phyloP scores from a whole-genome alignment of 2,888 invertebrate species.

The Odiellus spinosus region DNA sequence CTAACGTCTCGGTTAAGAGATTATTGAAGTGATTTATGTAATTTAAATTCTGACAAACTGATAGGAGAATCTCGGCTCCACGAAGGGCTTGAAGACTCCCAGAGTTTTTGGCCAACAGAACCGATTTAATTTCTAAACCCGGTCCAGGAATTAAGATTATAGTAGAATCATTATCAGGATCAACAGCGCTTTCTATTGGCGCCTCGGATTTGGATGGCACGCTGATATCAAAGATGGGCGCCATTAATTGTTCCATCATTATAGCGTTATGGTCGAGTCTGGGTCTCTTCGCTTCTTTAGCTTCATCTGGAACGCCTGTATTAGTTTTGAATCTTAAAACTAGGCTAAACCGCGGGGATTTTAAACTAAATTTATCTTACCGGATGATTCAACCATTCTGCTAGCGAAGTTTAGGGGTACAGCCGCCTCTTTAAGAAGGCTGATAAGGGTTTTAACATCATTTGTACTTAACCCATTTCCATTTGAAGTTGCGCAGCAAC shows the following conservation, averaged over 20 bases:
- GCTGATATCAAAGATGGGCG: slow-evolving; percentile 37
- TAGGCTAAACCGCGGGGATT: slow-evolving; percentile 8
- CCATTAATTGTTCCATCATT: slow-evolving; percentile 54
- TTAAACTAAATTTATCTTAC: slow-evolving; percentile 23
- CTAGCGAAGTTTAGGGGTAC: slow-evolving; percentile 37
- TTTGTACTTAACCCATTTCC: slow-evolving; percentile 51
- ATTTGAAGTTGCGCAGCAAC: slow-evolving; percentile 45
- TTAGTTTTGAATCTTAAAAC: slow-evolving; percentile 4
- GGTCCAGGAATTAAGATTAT: slow-evolving; percentile 24
- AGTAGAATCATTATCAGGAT: slow-evolving; percentile 25
- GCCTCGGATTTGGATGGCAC: slow-evolving; percentile 10
- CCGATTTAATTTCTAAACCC: slow-evolving; percentile 31
- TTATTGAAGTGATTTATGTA: slow-evolving; percentile 44
- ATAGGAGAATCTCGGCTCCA: slow-evolving; percentile 62
- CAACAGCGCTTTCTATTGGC: slow-evolving; percentile 14
- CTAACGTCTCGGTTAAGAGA: slow-evolving; percentile 45
- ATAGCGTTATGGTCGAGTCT: slow-evolving; percentile 51
- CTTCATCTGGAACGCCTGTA: slow-evolving; percentile 39
- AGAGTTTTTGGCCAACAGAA: slow-evolving; percentile 60
- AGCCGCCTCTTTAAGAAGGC: slow-evolving; percentile 56
- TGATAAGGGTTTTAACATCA: slow-evolving; percentile 48
- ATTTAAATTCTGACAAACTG: slow-evolving; percentile 63
- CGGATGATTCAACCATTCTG: slow-evolving; percentile 33
- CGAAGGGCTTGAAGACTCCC: slow-evolving; percentile 60
- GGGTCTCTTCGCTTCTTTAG: slow-evolving; percentile 37